Base-by-base conservation (phyloP, 2,888 invertebrate genomes). In the Hyalella azteca region DNA sequence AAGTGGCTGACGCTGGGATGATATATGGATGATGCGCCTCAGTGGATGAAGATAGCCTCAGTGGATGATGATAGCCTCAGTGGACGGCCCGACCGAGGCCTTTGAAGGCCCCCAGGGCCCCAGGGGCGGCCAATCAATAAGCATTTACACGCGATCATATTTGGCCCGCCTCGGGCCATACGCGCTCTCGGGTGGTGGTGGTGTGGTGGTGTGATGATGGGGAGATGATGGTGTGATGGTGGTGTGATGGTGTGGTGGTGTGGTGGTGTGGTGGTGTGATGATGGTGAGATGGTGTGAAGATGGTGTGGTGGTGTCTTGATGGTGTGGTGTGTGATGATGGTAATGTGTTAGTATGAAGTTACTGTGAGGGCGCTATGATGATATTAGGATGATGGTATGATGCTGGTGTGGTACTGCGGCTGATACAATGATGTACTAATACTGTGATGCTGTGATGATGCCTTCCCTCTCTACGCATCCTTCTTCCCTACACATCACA, bases 71-170 rank as follows among this genome's bases (percentile, higher is more conserved):
- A n/a, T n/a, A 29, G 66, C 36, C 66, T 39, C 66, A 66, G 66
- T 36, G 66, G 66, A 66, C 66, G 15, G n/a, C n/a, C n/a, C n/a
- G n/a, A 36, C 36, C 36, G 66, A 66, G 66, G 66, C 66, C 66
- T 66, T 66, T 66, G 66, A 29, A 66, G 29, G 66, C 36, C 66
- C 59, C 66, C 36, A 36, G 36, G 36, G 66, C 66, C n/a, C 32
- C 7, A 66, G 66, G 66, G 66, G 66, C 66, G 66, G 36, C 36
- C 36, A 66, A 66, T 66, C 66, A 66, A 66, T 66, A 66, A 66
- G 29, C 66, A 29, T 66, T 66, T 66, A 66, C 66, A n/a, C 66
- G 66, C 7, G 66, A 66, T 66, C 66, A 66, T 66, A 66, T 66
- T 66, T 66, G 66, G 19, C 32, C 36, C 11, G 66, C 66, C 36